These are phyloP conservation scores for Cariama cristata DNA, from an alignment of 2,113 vertebrate genomes.

Conservation along the genomic window DNA sequence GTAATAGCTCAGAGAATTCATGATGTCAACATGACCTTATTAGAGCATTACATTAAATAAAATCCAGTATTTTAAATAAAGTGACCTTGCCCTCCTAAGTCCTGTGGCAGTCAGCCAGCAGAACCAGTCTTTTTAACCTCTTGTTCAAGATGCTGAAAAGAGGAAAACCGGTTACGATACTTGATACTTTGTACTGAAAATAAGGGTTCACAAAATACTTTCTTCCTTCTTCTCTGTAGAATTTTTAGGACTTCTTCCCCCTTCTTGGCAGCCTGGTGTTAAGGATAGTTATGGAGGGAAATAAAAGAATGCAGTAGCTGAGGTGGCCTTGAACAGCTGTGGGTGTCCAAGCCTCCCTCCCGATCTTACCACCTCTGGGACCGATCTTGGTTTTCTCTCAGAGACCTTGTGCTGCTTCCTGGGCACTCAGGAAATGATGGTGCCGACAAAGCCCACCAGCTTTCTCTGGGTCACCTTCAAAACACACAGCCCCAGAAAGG, in stretches of 20 bases:
- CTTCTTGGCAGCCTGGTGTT: background rate
- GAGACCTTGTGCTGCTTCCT: background rate
- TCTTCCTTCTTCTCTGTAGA: background rate
- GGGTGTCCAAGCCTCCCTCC: background rate
- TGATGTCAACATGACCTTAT: constrained; percentile 22
- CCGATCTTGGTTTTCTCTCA: background rate
- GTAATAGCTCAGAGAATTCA: background rate
- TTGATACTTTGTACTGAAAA: background rate
- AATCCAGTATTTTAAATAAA: constrained; percentile 15
- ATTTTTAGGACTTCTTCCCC: background rate
- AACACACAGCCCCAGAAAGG: background rate
- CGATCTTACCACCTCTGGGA: background rate
- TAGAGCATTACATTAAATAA: background rate
- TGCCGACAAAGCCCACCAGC: background rate
- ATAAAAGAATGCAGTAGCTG: background rate
- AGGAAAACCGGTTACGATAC: background rate
- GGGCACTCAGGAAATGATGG: background rate
- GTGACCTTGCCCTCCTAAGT: background rate
- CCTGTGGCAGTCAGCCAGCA: background rate
- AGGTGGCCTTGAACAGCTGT: background rate
- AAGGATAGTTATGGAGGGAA: background rate
- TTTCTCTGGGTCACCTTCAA: background rate
- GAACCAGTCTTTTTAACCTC: background rate
- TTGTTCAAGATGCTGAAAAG: background rate
- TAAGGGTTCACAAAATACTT: background rate